Evolutionary conservation across 2,113 vertebrate genomes (phyloP), one percentile per base, ranked within the genome.

Genomic region (Xerus inauris): DNA sequence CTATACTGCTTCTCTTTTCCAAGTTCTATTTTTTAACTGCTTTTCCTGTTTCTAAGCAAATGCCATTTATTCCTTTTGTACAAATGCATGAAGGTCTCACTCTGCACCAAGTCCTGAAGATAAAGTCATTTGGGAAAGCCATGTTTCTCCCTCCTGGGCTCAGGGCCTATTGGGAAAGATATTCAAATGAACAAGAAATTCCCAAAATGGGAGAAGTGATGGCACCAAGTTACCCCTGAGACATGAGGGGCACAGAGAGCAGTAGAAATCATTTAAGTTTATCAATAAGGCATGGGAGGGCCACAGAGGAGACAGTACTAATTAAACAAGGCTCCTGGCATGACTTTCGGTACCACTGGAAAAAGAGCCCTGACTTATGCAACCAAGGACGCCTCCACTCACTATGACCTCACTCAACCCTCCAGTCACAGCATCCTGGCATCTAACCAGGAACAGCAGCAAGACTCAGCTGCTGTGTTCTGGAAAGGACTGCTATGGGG

Each of bases 261-360:
- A 71, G 19, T 20, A 81, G 67, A 45, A 72, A 86, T 64, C 40
- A 11, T 65, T 89, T 8, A 67, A n/a, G 10, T 65, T 38, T 30
- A 9, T 64, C 81, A 2, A 40, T n/a, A 49, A 93, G 62, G 67
- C 40, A 28, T 6, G 5, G 32, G 2, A 83, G 26, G 42, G 26
- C 32, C 11, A 35, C 6, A 28, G 7, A 65, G 47, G 1, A 24
- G 17, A 11, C 0, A 5, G 8, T 5, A 8, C 10, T 19, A 2
- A 24, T 17, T 12, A 54, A 47, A 38, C 20, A 1, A n/a, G 20
- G 62, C 62, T 35, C 47, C 64, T 2, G n/a, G 8, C 22, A 40
- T 22, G 24, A 2, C 47, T 71, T 26, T 71, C 20, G 19, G 45
- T 17, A 24, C 16, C 47, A 13, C 54, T 35, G 2, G 47, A 47